phyloP scores from a whole-genome alignment of 2,888 invertebrate species.

The Odontothrips loti region DNA sequence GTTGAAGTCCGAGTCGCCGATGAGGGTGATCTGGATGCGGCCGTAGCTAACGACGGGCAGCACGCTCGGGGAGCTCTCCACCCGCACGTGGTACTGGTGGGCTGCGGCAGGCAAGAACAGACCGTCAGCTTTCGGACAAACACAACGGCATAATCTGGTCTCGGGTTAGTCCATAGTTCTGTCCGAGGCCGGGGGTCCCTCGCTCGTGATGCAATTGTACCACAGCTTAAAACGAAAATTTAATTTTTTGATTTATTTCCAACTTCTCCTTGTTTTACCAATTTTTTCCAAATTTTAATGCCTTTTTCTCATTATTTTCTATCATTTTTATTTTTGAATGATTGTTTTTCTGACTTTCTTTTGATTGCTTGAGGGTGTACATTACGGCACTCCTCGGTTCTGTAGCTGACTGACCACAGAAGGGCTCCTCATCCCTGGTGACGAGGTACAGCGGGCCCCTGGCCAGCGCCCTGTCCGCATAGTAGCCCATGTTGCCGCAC shows the following conservation, averaged over 20 bases:
- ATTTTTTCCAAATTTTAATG: no score
- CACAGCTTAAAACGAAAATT: no score
- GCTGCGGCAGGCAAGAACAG: slow-evolving; percentile 52
- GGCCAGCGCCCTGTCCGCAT: slow-evolving; percentile 77
- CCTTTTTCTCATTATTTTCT: no score
- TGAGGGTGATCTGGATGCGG: slow-evolving; percentile 65
- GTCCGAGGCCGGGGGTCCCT: no score
- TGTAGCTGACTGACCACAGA: slow-evolving; percentile 63
- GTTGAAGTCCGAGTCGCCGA: slow-evolving; percentile 76
- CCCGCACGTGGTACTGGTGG: slow-evolving; percentile 79
- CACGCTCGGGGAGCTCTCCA: slow-evolving; percentile 67
- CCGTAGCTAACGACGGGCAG: slow-evolving; percentile 68
- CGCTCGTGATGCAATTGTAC: no score
- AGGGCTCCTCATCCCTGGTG: slow-evolving; percentile 87
- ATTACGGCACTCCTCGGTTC: neutral
- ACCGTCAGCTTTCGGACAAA: slow-evolving; percentile 35
- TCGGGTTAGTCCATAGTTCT: no score
- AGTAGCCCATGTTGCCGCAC: slow-evolving; percentile 93
- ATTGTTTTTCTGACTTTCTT: no score
- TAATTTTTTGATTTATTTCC: no score
- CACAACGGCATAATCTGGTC: neutral
- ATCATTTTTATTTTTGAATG: no score
- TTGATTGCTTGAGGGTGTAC: neutral
- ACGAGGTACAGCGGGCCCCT: slow-evolving; percentile 83
- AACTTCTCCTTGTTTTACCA: no score